These are phyloP conservation scores for Sycon ciliatum DNA, from an alignment of 37 sponge, comb jelly and placozoan genomes.

Conservation along the genomic window DNA sequence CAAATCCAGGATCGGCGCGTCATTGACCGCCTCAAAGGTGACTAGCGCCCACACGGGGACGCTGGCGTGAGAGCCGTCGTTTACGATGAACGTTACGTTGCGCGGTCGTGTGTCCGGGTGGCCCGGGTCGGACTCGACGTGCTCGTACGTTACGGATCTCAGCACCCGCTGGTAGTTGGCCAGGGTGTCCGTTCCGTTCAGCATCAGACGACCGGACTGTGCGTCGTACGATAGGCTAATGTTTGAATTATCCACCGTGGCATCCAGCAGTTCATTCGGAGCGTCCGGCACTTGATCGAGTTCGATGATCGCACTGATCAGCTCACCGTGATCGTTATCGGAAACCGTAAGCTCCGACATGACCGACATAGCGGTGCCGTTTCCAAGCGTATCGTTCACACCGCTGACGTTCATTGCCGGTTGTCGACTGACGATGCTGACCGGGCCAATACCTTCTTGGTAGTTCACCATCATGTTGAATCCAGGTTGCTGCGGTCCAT, in stretches of 20 bases:
- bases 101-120: constrained; percentile 43
- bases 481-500: constrained; percentile 39
- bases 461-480: constrained; percentile 48
- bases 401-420: too few species aligned
- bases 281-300: constrained; percentile 42
- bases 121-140: constrained; percentile 59
- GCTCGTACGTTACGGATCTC: constrained; percentile 52
- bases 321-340: constrained; percentile 51
- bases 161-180: constrained; percentile 47
- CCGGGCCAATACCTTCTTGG: constrained; percentile 57
- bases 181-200: constrained; percentile 44
- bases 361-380: too few species aligned
- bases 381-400: too few species aligned
- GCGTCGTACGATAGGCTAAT: constrained; percentile 34
- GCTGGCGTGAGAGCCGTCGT: constrained; percentile 50
- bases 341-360: constrained; percentile 33
- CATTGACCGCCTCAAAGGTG: constrained; percentile 77
- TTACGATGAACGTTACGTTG: constrained; percentile 44
- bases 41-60: constrained; percentile 23
- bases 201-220: constrained; percentile 28
- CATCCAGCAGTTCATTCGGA: constrained; percentile 44
- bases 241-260: constrained; percentile 18
- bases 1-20: constrained; percentile 70
- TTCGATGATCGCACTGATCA: constrained; percentile 23
- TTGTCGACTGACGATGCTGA: constrained; percentile 38